These are phyloP conservation scores for Takifugu ocellatus DNA, from an alignment of 2,797 vertebrate genomes.

Conservation along the genomic window DNA sequence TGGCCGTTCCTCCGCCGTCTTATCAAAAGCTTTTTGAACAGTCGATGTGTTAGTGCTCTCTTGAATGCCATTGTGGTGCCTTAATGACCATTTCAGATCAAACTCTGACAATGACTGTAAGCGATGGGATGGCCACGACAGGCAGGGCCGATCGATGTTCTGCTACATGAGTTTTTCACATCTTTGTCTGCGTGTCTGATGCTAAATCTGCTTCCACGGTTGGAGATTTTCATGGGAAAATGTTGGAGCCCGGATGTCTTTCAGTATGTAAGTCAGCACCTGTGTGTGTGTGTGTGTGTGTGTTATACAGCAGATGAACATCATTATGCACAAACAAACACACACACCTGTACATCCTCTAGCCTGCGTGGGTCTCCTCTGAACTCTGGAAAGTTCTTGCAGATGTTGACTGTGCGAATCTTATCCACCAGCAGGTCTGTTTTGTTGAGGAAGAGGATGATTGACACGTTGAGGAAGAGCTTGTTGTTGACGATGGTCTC, in stretches of 20 bases:
- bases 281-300: neutral
- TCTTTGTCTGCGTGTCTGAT: neutral
- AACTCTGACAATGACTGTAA: neutral
- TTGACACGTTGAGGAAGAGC: slow-evolving; percentile 95
- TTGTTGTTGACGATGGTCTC: slow-evolving; percentile 99
- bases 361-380: slow-evolving; percentile 84
- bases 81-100: neutral
- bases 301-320: neutral
- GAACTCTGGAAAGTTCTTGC: slow-evolving; percentile 93
- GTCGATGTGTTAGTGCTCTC: neutral
- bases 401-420: slow-evolving; percentile 86
- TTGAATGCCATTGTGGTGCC: neutral
- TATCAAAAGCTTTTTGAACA: neutral
- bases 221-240: neutral
- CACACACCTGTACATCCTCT: slow-evolving; percentile 85
- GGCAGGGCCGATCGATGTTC: neutral
- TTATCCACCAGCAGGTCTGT: slow-evolving; percentile 94
- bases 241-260: neutral
- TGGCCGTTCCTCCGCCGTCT: too few relatives aligned
- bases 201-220: neutral
- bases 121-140: too few relatives aligned
- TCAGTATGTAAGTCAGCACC: neutral
- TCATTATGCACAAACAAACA: neutral
- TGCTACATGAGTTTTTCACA: neutral
- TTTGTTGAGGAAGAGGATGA: slow-evolving; percentile 98